Percentiles rank a stretch among this genome's conserved stretches.
phyloP scores from a whole-genome alignment of 2,797 vertebrate species.

The Leucoraja ocellata region DNA sequence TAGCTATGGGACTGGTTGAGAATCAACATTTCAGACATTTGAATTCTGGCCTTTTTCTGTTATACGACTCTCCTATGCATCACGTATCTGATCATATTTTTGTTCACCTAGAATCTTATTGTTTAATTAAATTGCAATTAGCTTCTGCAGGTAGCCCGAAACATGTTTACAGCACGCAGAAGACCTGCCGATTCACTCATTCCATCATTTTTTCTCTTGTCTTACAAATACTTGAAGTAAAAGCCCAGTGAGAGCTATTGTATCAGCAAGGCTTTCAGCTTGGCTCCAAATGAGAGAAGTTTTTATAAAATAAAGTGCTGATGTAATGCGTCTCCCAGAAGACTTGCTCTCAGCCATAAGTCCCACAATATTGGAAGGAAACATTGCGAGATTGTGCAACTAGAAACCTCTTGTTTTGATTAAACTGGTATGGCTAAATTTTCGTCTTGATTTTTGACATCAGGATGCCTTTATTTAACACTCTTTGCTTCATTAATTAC shows the following conservation, averaged over 20 bases:
- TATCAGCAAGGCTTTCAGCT: constrained; percentile 25
- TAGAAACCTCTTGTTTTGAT: constrained; percentile 34
- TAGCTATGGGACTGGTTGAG: neutral
- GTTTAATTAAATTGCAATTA: neutral
- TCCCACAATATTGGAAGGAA: constrained; percentile 33
- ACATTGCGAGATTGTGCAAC: neutral
- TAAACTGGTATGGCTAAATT: constrained; percentile 12
- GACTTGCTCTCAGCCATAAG: neutral
- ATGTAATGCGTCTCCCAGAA: constrained; percentile 34
- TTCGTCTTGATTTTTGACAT: constrained; percentile 25
- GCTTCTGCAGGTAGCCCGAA: neutral
- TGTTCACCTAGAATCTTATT: neutral
- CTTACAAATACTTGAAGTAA: neutral
- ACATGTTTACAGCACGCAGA: neutral
- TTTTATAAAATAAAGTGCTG: neutral
- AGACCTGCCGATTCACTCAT: neutral
- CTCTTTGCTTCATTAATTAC: constrained; percentile 36
- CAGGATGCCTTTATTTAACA: constrained; percentile 38
- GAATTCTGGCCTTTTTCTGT: neutral
- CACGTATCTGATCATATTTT: neutral
- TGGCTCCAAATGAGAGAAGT: constrained; percentile 16
- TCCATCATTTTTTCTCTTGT: neutral
- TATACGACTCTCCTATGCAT: neutral
- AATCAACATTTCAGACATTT: neutral
- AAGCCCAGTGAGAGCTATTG: constrained; percentile 5